Percentiles rank a stretch among this genome's conserved stretches.
Conservation (phyloP, 2,888 invertebrate species). For the Thereva nobilitata region DNA sequence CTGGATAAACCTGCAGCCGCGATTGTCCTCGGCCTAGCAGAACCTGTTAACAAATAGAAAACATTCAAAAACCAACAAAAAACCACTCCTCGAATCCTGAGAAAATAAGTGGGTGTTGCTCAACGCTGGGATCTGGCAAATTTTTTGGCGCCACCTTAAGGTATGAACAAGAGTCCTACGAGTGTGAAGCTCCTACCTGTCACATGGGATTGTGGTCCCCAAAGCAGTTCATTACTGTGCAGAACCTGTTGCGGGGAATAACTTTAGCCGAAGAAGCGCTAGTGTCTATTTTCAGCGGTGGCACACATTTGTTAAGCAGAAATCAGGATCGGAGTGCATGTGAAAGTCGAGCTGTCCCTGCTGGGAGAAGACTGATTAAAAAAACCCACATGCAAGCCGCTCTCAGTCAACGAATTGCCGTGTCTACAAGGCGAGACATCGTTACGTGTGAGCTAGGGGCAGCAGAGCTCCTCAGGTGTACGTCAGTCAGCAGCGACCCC, state of each 20-base stretch:
- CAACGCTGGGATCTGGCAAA: slow-evolving; percentile 39
- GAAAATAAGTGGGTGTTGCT: slow-evolving; percentile 27
- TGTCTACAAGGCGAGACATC: neutral
- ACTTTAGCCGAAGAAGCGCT: no score
- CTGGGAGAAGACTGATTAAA: no score
- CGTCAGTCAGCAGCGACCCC: neutral
- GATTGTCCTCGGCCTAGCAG: slow-evolving; percentile 26
- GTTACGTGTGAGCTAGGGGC: slow-evolving; percentile 1
- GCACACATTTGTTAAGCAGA: no score
- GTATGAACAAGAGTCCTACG: slow-evolving; percentile 18
- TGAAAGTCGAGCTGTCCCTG: no score
- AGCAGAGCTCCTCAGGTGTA: neutral
- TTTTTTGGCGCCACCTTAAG: slow-evolving; percentile 45
- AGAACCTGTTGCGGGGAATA: neutral
- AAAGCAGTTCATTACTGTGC: slow-evolving; percentile 1
- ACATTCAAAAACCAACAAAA: neutral
- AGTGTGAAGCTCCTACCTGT: slow-evolving; percentile 10
- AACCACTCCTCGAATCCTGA: slow-evolving; percentile 11
- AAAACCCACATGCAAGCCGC: slow-evolving; percentile 8
- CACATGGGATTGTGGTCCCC: neutral
- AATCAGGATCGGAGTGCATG: no score
- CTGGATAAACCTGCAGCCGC: neutral
- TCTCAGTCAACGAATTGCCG: neutral
- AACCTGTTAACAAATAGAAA: slow-evolving; percentile 25
- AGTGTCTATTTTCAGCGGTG: no score